Evolutionary conservation across 2,888 invertebrate species (phyloP).

Genomic region (Drosophila imparisetae): DNA sequence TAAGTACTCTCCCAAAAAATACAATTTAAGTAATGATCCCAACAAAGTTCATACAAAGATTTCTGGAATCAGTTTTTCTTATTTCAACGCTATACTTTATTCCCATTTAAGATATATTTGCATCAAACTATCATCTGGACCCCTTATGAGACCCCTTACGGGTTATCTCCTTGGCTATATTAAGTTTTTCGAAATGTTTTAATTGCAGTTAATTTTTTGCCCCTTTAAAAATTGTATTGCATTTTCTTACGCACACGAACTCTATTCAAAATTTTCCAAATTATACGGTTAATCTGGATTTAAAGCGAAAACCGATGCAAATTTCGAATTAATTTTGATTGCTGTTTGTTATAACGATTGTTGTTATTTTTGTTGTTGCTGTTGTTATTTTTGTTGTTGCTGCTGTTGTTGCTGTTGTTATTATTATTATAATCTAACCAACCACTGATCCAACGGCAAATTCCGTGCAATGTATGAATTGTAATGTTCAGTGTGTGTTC

Average conservation of each 20-base stretch:
- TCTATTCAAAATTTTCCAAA: not conserved
- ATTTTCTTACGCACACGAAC: too few species aligned
- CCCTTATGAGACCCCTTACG: not conserved
- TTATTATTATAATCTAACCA: conserved; percentile 18
- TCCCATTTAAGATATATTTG: not conserved
- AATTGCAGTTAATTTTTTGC: not conserved
- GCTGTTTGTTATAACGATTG: conserved; percentile 10
- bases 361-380: conserved; percentile 21
- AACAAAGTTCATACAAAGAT: not conserved
- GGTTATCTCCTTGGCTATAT: not conserved
- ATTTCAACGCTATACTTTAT: not conserved
- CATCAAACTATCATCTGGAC: too few species aligned
- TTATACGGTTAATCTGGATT: not conserved
- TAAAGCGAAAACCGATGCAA: not conserved
- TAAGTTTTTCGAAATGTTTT: not conserved
- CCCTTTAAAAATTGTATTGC: too few species aligned
- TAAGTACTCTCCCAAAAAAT: not conserved
- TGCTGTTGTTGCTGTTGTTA: conserved; percentile 13
- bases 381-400: conserved; percentile 5
- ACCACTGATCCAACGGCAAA: conserved; percentile 18
- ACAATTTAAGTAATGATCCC: not conserved
- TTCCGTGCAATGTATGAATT: not conserved
- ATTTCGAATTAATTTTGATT: not conserved
- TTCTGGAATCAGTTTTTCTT: not conserved
- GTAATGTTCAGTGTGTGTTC: conserved; percentile 10